phyloP scores from a whole-genome alignment of 1,140 invertebrate genomes.

The Hylaeus volcanicus region DNA sequence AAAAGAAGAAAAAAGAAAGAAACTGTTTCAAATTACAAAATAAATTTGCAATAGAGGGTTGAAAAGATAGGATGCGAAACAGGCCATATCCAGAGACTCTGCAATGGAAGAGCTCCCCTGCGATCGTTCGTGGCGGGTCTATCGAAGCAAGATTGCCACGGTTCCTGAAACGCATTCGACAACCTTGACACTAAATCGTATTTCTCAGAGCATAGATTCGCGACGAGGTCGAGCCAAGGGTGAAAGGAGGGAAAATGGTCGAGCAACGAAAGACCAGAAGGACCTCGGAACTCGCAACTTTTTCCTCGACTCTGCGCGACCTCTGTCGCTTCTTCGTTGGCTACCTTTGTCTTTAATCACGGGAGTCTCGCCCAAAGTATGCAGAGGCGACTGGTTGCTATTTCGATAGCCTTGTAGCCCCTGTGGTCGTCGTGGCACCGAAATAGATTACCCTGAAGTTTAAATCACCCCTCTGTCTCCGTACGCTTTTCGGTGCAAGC shows the following conservation, averaged over 20 bases:
- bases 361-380: slow-evolving; percentile 32
- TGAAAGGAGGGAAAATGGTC: too few species aligned
- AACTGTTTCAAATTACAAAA: too few species aligned
- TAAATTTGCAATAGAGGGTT: too few species aligned
- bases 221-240: not conserved
- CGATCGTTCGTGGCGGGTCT: not conserved
- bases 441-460: slow-evolving; percentile 73
- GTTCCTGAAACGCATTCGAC: slow-evolving; percentile 25
- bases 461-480: slow-evolving; percentile 26
- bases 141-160: not conserved
- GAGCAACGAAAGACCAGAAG: too few species aligned
- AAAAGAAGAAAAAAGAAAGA: too few species aligned
- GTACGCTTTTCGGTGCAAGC: slow-evolving; percentile 32
- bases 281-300: too few species aligned
- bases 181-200: slow-evolving; percentile 21
- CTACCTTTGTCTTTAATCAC: slow-evolving; percentile 11
- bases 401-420: slow-evolving; percentile 60
- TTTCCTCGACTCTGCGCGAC: too few species aligned
- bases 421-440: slow-evolving; percentile 35
- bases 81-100: too few species aligned
- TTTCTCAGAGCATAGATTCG: not conserved
- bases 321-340: too few species aligned
- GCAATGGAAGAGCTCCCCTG: too few species aligned
- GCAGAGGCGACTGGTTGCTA: slow-evolving; percentile 50
- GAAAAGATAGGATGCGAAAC: too few species aligned